Percentiles rank a stretch among this genome's conserved stretches.
phyloP scores from a whole-genome alignment of 2,888 invertebrate species.

The Coelopa pilipes region DNA sequence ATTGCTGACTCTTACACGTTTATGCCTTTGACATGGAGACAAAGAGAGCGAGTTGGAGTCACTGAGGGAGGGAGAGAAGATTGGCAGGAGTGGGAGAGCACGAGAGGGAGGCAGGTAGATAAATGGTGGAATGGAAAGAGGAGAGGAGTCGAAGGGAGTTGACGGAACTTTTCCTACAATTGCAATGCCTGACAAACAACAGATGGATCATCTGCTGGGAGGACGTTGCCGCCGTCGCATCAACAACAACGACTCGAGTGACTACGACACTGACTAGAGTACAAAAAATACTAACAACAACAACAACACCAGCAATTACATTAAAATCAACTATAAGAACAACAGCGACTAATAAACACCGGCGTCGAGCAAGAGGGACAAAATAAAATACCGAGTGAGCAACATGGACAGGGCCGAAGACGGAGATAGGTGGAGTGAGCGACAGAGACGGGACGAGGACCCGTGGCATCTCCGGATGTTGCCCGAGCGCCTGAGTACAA shows the following conservation, averaged over 20 bases:
- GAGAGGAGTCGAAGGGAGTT: no score
- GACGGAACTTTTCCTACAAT: conserved; percentile 36
- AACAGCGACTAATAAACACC: conserved; percentile 1
- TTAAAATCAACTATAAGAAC: conserved; percentile 14
- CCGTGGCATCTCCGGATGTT: not conserved
- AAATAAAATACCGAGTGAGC: no score
- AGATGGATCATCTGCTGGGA: conserved; percentile 27
- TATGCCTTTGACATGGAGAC: conserved; percentile 26
- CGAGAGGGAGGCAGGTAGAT: no score
- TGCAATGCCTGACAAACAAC: conserved; percentile 38
- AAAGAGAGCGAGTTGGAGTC: no score
- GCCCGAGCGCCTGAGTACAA: not conserved
- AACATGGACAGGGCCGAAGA: not conserved
- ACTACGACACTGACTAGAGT: no score
- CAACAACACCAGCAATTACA: no score
- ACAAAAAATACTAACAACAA: no score
- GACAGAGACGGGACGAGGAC: not conserved
- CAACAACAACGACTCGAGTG: not conserved
- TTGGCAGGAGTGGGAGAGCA: no score
- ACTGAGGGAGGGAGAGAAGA: no score
- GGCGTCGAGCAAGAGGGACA: not conserved
- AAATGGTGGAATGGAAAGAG: no score
- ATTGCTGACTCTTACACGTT: conserved; percentile 25
- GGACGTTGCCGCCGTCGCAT: not conserved
- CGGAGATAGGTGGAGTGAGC: no score